Evolutionary conservation across 2,113 vertebrate species (phyloP).

Genomic region (Prunella himalayana): DNA sequence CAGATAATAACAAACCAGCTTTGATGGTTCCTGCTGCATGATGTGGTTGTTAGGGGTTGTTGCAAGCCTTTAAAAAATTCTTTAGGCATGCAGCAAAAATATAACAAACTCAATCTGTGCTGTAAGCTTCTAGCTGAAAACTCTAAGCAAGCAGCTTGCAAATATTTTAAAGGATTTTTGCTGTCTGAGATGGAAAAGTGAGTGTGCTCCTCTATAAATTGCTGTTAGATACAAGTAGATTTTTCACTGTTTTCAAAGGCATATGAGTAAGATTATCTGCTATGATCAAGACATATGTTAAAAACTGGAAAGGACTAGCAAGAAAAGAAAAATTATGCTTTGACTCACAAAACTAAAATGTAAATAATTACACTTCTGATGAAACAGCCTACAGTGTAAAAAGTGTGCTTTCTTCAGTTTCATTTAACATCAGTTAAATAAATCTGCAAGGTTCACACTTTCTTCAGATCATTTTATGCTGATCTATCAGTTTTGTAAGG

Average conservation of each 20-base stretch:
- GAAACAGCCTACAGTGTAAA: background rate
- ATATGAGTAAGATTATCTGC: background rate
- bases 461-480: constrained; percentile 19
- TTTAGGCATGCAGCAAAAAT: background rate
- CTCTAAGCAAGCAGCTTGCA: background rate
- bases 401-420: background rate
- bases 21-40: background rate
- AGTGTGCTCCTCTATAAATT: background rate
- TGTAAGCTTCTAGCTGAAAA: background rate
- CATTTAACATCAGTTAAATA: constrained; percentile 25
- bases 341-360: background rate
- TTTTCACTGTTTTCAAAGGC: background rate
- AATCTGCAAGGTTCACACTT: constrained; percentile 32
- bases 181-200: background rate
- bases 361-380: background rate
- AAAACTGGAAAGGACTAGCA: background rate
- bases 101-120: background rate
- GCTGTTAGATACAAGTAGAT: background rate
- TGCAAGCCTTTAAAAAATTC: background rate
- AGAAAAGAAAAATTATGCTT: background rate
- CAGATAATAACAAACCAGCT: background rate
- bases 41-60: background rate
- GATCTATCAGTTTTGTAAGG: background rate
- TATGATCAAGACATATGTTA: background rate
- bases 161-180: background rate